Conservation (phyloP, 37 sponge, comb jelly and placozoan genomes). For the Agelas oroides region DNA sequence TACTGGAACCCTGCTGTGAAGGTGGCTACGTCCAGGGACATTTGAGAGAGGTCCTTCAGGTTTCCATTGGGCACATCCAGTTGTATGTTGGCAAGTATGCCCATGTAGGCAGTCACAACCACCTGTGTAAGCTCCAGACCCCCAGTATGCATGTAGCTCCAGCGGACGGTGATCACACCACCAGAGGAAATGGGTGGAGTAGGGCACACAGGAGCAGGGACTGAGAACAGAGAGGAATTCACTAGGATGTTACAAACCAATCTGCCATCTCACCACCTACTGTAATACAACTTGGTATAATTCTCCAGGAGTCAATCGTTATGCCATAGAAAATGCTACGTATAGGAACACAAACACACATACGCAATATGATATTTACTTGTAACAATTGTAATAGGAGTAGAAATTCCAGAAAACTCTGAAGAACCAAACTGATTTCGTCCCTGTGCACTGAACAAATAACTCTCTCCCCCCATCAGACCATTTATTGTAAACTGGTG, state of each 20-base stretch:
- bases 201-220: not conserved
- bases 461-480: not conserved
- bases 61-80: too few relatives aligned
- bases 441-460: not conserved
- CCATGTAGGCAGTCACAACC: not conserved
- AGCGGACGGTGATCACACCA: not conserved
- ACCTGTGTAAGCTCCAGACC: constrained; percentile 18
- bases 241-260: too few relatives aligned
- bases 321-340: too few relatives aligned
- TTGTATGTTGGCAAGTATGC: not conserved
- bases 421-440: not conserved
- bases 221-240: too few relatives aligned
- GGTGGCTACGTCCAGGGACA: not conserved
- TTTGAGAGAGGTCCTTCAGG: not conserved
- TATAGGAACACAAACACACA: too few relatives aligned
- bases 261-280: too few relatives aligned
- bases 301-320: too few relatives aligned
- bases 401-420: too few relatives aligned
- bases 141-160: constrained; percentile 23
- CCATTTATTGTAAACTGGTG: not conserved
- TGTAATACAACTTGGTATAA: too few relatives aligned
- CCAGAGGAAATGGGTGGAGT: not conserved
- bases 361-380: too few relatives aligned
- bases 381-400: too few relatives aligned
- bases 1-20: constrained; percentile 9